Percentiles rank a stretch among this genome's conserved stretches.
Conservation (phyloP, 2,888 invertebrate species). For the Timandra comae region DNA sequence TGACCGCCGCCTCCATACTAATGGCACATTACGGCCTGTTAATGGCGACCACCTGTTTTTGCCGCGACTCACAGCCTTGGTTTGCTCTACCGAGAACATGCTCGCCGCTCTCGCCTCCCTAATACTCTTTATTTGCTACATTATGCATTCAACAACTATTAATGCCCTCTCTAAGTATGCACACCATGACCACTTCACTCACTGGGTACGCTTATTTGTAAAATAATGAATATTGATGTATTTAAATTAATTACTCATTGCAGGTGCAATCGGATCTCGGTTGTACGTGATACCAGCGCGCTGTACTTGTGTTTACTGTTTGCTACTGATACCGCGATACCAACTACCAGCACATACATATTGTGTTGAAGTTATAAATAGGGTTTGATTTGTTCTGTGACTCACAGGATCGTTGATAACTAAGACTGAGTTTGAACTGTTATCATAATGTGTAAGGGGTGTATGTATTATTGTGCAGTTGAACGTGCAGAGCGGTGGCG, state of each 20-base stretch:
- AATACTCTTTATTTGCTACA: neutral
- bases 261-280: no score
- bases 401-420: neutral
- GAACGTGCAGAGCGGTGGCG: conserved; percentile 59
- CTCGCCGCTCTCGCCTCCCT: conserved; percentile 1
- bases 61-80: conserved; percentile 1
- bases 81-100: conserved; percentile 1
- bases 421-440: neutral
- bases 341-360: no score
- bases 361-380: no score
- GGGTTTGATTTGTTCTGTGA: no score
- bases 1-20: neutral
- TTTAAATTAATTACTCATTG: no score
- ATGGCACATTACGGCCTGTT: conserved; percentile 1
- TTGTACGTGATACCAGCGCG: no score
- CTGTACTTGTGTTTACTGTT: no score
- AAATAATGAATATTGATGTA: conserved; percentile 3
- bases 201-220: no score
- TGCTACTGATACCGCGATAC: no score
- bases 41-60: conserved; percentile 7
- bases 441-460: no score
- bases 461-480: no score
- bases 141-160: conserved; percentile 1
- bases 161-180: conserved; percentile 2
- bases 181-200: no score